A percentile compares a stretch with the other conserved stretches of the same genome.
These are phyloP conservation scores for Tipula confusa DNA, from an alignment of 2,888 invertebrate genomes.

Conservation along the genomic window DNA sequence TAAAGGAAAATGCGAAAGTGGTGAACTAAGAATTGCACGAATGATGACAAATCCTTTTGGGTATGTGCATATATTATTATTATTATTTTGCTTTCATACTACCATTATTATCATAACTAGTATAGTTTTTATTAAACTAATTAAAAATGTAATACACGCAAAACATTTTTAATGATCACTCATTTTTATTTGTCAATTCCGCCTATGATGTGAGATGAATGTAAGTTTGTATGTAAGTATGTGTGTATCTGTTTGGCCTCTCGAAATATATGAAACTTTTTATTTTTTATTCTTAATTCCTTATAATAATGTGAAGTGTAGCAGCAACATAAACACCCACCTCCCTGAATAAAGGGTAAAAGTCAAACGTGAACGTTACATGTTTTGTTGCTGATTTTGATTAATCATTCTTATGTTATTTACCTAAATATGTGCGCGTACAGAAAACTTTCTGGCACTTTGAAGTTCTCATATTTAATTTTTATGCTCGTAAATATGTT, in stretches of 20 bases:
- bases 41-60: conserved; percentile 64
- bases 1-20: conserved; percentile 70
- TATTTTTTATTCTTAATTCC: no score
- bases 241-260: neutral
- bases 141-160: neutral
- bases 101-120: neutral
- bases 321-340: neutral
- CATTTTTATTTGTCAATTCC: neutral
- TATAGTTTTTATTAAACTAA: neutral
- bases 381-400: conserved; percentile 8
- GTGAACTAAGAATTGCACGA: conserved; percentile 71
- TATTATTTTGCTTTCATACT: neutral
- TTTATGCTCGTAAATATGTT: neutral
- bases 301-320: neutral
- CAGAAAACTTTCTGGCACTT: neutral
- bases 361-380: neutral
- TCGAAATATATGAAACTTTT: neutral
- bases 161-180: neutral
- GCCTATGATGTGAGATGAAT: neutral
- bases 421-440: neutral
- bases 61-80: no score
- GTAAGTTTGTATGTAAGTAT: no score
- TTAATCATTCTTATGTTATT: neutral
- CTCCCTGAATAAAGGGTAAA: neutral
- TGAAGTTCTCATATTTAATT: neutral